phyloP scores from a whole-genome alignment of 2,113 vertebrate genomes.

The Corythornis cristatus region DNA sequence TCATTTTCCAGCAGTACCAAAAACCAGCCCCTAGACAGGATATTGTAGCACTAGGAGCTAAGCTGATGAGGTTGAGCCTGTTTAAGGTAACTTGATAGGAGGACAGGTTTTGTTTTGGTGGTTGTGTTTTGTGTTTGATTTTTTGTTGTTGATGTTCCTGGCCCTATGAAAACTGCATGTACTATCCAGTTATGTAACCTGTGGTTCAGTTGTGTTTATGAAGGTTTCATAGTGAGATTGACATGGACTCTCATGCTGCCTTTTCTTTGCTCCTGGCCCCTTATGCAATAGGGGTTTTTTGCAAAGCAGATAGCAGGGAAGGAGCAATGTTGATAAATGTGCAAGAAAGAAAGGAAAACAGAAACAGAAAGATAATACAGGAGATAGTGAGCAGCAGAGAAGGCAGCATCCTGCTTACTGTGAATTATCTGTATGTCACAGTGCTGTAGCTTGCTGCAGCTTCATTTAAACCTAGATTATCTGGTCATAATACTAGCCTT shows the following conservation, averaged over 20 bases:
- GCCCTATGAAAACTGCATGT: neutral
- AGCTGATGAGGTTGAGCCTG: neutral
- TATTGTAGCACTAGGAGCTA: neutral
- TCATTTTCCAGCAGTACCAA: neutral
- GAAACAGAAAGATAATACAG: neutral
- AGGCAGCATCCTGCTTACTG: neutral
- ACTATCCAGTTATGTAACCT: neutral
- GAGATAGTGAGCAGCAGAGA: neutral
- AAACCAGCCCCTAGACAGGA: neutral
- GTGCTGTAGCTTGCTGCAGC: neutral
- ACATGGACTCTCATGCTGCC: rapidly evolving
- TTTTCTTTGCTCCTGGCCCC: neutral
- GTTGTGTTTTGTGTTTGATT: neutral
- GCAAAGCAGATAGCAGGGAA: neutral
- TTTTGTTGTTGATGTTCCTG: neutral
- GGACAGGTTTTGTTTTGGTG: neutral
- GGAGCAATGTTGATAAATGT: neutral
- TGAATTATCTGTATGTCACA: neutral
- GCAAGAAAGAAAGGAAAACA: neutral
- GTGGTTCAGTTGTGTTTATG: neutral
- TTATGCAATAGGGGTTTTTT: neutral
- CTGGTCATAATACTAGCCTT: neutral
- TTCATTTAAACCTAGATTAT: neutral
- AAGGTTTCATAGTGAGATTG: neutral
- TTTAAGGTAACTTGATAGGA: neutral